Conservation (phyloP, 2,797 vertebrate genomes). For the Crenuchus spilurus region DNA sequence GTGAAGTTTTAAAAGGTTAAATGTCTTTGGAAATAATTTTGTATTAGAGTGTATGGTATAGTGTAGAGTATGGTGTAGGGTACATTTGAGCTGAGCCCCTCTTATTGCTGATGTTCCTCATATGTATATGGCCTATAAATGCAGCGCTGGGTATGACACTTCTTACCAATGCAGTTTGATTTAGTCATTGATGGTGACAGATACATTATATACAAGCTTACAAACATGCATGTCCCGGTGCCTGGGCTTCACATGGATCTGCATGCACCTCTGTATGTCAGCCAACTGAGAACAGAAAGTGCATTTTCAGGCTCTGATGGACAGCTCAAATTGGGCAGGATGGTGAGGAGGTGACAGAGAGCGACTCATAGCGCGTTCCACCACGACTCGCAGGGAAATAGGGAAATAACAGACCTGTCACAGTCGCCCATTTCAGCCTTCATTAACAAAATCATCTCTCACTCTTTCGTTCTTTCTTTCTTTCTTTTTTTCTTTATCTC, state of each 20-base stretch:
- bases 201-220: slow-evolving; percentile 23
- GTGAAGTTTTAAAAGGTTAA: too few species aligned
- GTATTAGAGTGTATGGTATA: too few species aligned
- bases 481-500: not conserved
- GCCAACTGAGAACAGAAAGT: slow-evolving; percentile 26
- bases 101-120: too few species aligned
- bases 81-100: too few species aligned
- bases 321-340: slow-evolving; percentile 51
- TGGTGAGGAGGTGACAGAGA: slow-evolving; percentile 45
- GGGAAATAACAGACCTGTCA: slow-evolving; percentile 57
- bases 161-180: not conserved
- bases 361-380: slow-evolving; percentile 39
- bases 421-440: slow-evolving; percentile 37
- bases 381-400: slow-evolving; percentile 41
- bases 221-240: not conserved
- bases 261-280: not conserved
- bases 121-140: not conserved
- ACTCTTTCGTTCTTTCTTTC: not conserved
- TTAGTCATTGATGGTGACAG: slow-evolving; percentile 29
- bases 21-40: too few species aligned
- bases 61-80: too few species aligned
- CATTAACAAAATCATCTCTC: slow-evolving; percentile 54
- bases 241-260: not conserved
- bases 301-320: slow-evolving; percentile 40
- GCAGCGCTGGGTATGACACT: not conserved